Conservation (phyloP, 2,888 invertebrate genomes). For the Chloroclystis v-ata region DNA sequence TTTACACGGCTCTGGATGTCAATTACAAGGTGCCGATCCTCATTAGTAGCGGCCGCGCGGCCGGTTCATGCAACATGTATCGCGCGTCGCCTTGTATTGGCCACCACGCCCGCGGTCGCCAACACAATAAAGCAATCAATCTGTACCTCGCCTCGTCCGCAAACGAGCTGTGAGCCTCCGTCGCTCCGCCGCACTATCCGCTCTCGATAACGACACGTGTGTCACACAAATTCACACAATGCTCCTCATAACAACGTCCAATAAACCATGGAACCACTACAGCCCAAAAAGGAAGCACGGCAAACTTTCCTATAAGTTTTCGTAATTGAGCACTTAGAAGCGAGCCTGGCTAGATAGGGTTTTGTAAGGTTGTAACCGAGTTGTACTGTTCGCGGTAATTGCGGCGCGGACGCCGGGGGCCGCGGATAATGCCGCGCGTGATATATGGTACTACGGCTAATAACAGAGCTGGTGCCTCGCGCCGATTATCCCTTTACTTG, state of each 20-base stretch:
- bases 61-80: constrained; percentile 74
- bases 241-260: constrained; percentile 32
- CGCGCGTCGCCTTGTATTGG: constrained; percentile 50
- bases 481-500: constrained; percentile 73
- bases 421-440: constrained; percentile 67
- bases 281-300: constrained; percentile 25
- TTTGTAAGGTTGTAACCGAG: constrained; percentile 57
- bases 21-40: constrained; percentile 64
- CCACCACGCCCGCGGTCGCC: constrained; percentile 42
- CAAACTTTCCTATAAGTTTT: constrained; percentile 23
- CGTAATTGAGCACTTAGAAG: constrained; percentile 33
- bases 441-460: constrained; percentile 76
- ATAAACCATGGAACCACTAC: constrained; percentile 21
- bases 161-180: constrained; percentile 52
- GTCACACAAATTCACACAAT: constrained; percentile 31
- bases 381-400: constrained; percentile 60
- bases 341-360: constrained; percentile 53
- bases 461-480: constrained; percentile 64
- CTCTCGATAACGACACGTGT: constrained; percentile 40
- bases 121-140: constrained; percentile 76
- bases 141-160: constrained; percentile 48
- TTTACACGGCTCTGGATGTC: constrained; percentile 50
- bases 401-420: constrained; percentile 70
- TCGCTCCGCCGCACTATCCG: constrained; percentile 37
- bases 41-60: constrained; percentile 63